phyloP scores from a whole-genome alignment of 1,140 invertebrate genomes.

The Bursaphelenchus mucronatus region DNA sequence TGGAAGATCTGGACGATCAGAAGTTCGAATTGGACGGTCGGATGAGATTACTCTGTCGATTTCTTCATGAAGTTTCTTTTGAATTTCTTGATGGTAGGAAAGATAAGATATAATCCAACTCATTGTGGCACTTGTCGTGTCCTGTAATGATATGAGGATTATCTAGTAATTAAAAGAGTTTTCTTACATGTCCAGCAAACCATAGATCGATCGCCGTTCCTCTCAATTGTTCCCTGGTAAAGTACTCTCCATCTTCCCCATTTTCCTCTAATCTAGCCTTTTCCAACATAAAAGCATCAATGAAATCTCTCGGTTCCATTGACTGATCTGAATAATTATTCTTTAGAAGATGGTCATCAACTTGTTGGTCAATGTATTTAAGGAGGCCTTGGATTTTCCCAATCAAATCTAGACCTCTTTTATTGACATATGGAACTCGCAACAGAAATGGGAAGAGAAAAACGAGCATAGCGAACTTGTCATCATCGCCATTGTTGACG shows the following conservation, averaged over 20 bases:
- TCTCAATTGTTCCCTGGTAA: not conserved
- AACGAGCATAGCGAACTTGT: too few species aligned
- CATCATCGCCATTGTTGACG: too few species aligned
- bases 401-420: too few species aligned
- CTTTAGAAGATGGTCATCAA: too few species aligned
- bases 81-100: constrained; percentile 1
- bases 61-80: constrained; percentile 33
- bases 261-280: constrained; percentile 3
- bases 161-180: not conserved
- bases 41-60: constrained; percentile 22
- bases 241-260: not conserved
- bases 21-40: constrained; percentile 19
- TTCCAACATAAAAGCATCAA: constrained; percentile 17
- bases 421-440: too few species aligned
- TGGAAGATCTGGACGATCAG: constrained; percentile 7
- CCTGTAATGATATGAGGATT: not conserved
- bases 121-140: too few species aligned
- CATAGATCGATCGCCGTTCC: too few species aligned
- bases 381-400: too few species aligned
- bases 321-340: too few species aligned
- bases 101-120: too few species aligned
- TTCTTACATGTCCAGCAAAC: not conserved
- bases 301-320: constrained; percentile 14
- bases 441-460: too few species aligned
- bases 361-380: too few species aligned